phyloP scores from a whole-genome alignment of 2,888 invertebrate genomes.

The Sicus ferrugineus region DNA sequence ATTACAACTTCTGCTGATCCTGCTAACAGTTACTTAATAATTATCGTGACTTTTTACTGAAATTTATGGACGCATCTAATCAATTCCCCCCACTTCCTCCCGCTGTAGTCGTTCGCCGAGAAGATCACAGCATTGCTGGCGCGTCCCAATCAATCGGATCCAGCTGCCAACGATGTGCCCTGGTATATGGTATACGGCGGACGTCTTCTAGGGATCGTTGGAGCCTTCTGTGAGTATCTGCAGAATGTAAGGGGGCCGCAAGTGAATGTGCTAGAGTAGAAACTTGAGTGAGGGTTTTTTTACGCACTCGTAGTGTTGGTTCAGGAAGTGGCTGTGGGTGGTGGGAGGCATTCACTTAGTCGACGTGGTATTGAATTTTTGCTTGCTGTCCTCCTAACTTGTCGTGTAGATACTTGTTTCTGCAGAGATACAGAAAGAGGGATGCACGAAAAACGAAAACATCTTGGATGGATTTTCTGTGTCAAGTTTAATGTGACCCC shows the following conservation, averaged over 20 bases:
- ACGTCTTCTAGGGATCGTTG: constrained; percentile 82
- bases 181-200: constrained; percentile 91
- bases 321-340: background rate
- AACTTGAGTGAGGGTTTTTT: background rate
- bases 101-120: constrained; percentile 69
- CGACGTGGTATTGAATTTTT: background rate
- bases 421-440: background rate
- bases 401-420: background rate
- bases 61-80: background rate
- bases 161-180: constrained; percentile 82
- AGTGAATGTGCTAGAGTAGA: background rate
- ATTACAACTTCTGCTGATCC: background rate
- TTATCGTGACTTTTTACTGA: background rate
- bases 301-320: background rate
- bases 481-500: constrained; percentile 13
- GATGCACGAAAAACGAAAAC: constrained; percentile 3
- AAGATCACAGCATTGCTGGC: constrained; percentile 82
- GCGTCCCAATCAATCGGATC: constrained; percentile 74
- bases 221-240: constrained; percentile 77
- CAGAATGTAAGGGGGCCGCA: background rate
- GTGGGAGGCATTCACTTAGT: background rate
- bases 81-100: background rate
- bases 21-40: constrained; percentile 3
- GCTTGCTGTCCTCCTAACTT: background rate
- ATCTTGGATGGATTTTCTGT: constrained; percentile 20